Evolutionary conservation across 2,113 vertebrate genomes (phyloP), one percentile per base, ranked within the genome.

Genomic region (Varanus komodoensis): DNA sequence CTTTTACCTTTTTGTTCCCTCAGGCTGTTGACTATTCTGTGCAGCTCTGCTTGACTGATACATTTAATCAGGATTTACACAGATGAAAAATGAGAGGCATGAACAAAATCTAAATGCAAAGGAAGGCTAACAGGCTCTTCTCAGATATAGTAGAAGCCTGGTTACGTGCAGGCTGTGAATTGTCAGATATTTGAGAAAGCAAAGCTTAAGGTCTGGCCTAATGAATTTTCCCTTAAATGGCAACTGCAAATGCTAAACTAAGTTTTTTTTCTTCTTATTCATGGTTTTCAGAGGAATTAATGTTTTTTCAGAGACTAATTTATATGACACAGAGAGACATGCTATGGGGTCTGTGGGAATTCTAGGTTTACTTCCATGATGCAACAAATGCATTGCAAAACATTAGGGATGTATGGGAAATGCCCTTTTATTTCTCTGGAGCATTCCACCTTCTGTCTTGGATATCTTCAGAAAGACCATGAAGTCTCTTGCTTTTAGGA

Each of bases 61-160:
- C 52, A 85, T 83, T 82, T 75, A 73, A 87, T 92, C 74, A 68
- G 89, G 94, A 44, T 78, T 5, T 84, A 89, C 69, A 0, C 0
- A 52, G 29, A 78, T 78, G 48, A 87, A 64, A 91, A 88, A 48
- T 88, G 75, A 84, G n/a, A 92, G 75, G 78, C 52, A 21, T 29
- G 12, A 85, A 78, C 44, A 84, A 25, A 82, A 82, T 82, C 71
- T 75, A 68, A 86, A 78, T 9, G 71, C 68, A 90, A 93, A 23
- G 74, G 44, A 52, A 85, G 75, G 48, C 8, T 81, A 1, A 54
- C 29, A 73, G 34, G 54, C n/a, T 89, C 69, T 27, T 0, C 0
- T 11, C 15, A 84, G 54, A 38, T 21, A 44, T 1, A 50, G 81
- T 68, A 14, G 21, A 92, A 78, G 48, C 61, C 50, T 68, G 29